phyloP scores from a whole-genome alignment of 2,113 vertebrate species.

The Gymnocephalus cernua region DNA sequence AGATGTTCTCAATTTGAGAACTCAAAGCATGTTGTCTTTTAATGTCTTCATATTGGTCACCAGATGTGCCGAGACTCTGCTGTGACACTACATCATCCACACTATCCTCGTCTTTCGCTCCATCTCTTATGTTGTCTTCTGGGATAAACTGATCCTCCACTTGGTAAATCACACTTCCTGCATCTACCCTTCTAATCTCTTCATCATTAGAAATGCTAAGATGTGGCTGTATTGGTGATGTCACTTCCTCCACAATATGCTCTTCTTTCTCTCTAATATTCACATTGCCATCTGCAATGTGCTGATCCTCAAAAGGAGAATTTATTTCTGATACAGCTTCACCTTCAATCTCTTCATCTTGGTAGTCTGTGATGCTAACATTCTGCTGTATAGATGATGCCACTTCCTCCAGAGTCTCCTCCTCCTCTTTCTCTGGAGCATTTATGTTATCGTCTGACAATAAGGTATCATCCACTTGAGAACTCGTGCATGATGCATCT shows the following conservation, averaged over 20 bases:
- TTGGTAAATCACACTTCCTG: no score
- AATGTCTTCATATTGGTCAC: background rate
- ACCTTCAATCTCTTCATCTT: background rate
- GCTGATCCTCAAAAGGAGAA: background rate
- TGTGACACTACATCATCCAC: background rate
- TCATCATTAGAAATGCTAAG: background rate
- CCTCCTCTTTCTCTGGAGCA: background rate
- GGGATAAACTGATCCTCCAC: no score
- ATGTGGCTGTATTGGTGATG: background rate
- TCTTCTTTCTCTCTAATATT: background rate
- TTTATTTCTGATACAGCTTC: background rate
- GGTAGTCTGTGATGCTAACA: background rate
- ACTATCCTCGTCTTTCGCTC: background rate
- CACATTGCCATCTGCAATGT: background rate
- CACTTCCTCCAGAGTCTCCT: background rate
- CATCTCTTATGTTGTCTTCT: no score
- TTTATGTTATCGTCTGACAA: background rate
- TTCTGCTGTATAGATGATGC: background rate
- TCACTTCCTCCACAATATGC: background rate
- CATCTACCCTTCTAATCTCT: no score
- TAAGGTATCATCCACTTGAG: background rate
- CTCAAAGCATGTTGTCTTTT: conserved; percentile 9
- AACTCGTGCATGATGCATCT: background rate
- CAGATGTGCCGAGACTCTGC: background rate
- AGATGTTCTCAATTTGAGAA: conserved; percentile 11